Conservation (phyloP, 2,797 vertebrate genomes). For the Phalanger gymnotis region DNA sequence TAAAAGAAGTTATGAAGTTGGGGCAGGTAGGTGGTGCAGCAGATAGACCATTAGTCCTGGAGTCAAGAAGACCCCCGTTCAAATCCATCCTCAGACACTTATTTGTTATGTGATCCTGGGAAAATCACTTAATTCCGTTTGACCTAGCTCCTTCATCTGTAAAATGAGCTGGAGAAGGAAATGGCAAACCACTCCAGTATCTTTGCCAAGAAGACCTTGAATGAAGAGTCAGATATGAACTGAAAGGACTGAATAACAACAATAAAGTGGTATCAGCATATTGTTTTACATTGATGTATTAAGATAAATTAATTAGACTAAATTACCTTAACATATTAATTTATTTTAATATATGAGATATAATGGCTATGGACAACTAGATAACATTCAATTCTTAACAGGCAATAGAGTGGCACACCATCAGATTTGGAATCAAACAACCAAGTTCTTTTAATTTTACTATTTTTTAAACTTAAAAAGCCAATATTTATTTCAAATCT, state of each 20-base stretch:
- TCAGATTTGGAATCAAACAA: neutral
- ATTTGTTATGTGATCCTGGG: neutral
- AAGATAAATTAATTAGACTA: neutral
- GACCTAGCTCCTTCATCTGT: neutral
- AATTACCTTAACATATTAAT: neutral
- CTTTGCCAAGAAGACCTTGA: neutral
- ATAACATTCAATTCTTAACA: neutral
- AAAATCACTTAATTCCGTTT: neutral
- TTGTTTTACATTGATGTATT: neutral
- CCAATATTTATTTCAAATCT: constrained; percentile 87
- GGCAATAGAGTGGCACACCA: neutral
- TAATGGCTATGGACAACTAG: neutral
- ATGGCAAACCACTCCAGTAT: neutral
- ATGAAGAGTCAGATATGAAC: neutral
- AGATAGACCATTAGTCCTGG: neutral
- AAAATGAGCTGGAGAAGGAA: neutral
- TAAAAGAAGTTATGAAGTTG: neutral
- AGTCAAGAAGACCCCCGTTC: neutral
- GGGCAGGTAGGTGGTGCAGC: neutral
- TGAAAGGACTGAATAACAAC: neutral
- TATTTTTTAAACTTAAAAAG: constrained; percentile 63
- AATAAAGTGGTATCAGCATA: neutral
- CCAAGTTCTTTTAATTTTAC: neutral
- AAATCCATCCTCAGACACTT: neutral
- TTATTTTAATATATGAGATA: neutral